Conservation (phyloP, 2,888 invertebrate species). For the Clistopyga incitator region DNA sequence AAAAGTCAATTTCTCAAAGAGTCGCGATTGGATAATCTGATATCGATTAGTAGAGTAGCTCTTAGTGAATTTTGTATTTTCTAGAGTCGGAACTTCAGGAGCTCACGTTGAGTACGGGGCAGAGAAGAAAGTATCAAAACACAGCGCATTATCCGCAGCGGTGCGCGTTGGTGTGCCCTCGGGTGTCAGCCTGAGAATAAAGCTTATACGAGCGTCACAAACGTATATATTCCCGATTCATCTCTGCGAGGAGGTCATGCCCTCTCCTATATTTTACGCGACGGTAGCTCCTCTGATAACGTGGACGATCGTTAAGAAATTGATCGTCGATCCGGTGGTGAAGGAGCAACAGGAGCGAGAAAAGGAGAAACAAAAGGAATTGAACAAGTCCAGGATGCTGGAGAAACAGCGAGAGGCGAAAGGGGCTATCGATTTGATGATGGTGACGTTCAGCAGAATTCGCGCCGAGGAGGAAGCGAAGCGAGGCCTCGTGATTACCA, state of each 20-base stretch:
- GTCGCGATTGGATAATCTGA: no score
- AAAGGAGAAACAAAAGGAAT: slow-evolving; percentile 92
- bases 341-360: slow-evolving; percentile 92
- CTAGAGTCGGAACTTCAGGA: slow-evolving; percentile 94
- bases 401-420: slow-evolving; percentile 94
- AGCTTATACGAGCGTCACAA: slow-evolving; percentile 94
- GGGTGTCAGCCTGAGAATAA: slow-evolving; percentile 95
- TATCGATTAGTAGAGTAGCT: no score
- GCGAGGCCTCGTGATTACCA: slow-evolving; percentile 93
- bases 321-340: slow-evolving; percentile 93
- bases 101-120: slow-evolving; percentile 95
- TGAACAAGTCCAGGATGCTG: slow-evolving; percentile 91
- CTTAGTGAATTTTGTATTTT: slow-evolving; percentile 72
- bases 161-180: slow-evolving; percentile 94
- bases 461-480: slow-evolving; percentile 92
- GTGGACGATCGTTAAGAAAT: slow-evolving; percentile 93
- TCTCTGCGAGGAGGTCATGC: slow-evolving; percentile 94
- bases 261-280: slow-evolving; percentile 96
- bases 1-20: no score
- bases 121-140: slow-evolving; percentile 96
- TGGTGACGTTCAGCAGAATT: slow-evolving; percentile 94
- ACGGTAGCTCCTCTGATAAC: slow-evolving; percentile 94
- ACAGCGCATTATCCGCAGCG: slow-evolving; percentile 94
- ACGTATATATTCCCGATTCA: slow-evolving; percentile 95
- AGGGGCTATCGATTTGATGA: slow-evolving; percentile 95